Evolutionary conservation across 2,797 vertebrate species (phyloP).

Genomic region (Strix occidentalis): DNA sequence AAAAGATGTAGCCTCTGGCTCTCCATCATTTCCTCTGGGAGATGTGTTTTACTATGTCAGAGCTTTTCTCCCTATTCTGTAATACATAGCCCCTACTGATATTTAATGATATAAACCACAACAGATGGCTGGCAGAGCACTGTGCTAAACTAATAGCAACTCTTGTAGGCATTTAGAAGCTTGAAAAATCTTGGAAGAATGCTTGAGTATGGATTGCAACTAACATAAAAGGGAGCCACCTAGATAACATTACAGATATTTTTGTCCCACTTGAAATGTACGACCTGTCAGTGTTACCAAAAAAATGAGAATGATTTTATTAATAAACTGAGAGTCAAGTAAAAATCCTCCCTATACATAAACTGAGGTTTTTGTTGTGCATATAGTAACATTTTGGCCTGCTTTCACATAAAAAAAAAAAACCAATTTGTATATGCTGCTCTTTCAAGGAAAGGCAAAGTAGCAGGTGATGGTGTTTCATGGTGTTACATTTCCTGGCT

Average conservation of each 20-base stretch:
- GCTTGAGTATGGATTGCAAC: not conserved
- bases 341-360: not conserved
- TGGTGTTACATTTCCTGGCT: not conserved
- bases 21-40: not conserved
- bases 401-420: not conserved
- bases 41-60: not conserved
- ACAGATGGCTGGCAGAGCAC: conserved; percentile 49
- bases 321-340: not conserved
- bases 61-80: conserved; percentile 10
- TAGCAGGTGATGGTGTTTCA: not conserved
- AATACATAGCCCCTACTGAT: conserved; percentile 7
- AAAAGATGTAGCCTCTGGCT: conserved; percentile 4
- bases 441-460: not conserved
- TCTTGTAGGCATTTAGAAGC: not conserved
- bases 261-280: not conserved
- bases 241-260: not conserved
- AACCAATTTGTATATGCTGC: not conserved
- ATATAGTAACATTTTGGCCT: not conserved
- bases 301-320: not conserved
- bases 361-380: not conserved
- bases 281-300: not conserved
- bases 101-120: conserved; percentile 44
- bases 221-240: not conserved
- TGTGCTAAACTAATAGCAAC: conserved; percentile 27
- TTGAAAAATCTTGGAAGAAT: conserved; percentile 11